Percentiles rank a stretch among this genome's conserved stretches.
Conservation (phyloP, 2,113 vertebrate species). For the Mungos mungo region DNA sequence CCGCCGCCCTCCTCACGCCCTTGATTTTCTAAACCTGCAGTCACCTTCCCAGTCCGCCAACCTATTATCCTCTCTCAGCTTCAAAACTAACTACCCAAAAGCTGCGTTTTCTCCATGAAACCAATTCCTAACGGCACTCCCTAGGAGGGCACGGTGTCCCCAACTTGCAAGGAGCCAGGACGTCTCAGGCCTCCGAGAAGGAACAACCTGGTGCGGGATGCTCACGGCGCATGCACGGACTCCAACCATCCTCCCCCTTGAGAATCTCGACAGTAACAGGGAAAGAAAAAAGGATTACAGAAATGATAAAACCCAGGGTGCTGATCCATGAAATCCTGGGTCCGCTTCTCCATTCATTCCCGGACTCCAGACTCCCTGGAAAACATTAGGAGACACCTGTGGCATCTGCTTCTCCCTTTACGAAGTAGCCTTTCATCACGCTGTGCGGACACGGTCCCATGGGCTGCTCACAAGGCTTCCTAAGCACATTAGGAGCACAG, state of each 20-base stretch:
- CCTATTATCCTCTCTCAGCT: slow-evolving; percentile 44
- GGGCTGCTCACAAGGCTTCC: neutral
- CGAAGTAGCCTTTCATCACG: neutral
- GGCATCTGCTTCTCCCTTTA: neutral
- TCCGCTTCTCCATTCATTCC: neutral
- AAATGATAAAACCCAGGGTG: slow-evolving; percentile 29
- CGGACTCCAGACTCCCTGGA: slow-evolving; percentile 1
- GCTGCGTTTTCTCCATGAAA: slow-evolving; percentile 18
- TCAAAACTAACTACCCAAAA: slow-evolving; percentile 44
- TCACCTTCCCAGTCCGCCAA: neutral
- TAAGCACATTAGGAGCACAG: neutral
- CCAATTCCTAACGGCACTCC: slow-evolving; percentile 44
- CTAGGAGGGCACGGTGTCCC: slow-evolving; percentile 34
- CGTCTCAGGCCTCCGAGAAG: slow-evolving; percentile 55
- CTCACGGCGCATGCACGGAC: slow-evolving; percentile 13
- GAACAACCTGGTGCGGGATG: slow-evolving; percentile 19
- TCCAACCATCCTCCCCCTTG: slow-evolving; percentile 45
- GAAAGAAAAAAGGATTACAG: neutral
- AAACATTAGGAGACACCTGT: neutral
- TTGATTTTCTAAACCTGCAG: neutral
- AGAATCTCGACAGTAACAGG: slow-evolving; percentile 46
- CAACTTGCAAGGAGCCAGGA: slow-evolving; percentile 58
- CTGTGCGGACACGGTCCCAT: neutral
- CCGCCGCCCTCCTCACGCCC: neutral
- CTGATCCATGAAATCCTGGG: slow-evolving; percentile 34